Conservation (phyloP, 2,113 vertebrate genomes). For the Xiphorhynchus elegans region DNA sequence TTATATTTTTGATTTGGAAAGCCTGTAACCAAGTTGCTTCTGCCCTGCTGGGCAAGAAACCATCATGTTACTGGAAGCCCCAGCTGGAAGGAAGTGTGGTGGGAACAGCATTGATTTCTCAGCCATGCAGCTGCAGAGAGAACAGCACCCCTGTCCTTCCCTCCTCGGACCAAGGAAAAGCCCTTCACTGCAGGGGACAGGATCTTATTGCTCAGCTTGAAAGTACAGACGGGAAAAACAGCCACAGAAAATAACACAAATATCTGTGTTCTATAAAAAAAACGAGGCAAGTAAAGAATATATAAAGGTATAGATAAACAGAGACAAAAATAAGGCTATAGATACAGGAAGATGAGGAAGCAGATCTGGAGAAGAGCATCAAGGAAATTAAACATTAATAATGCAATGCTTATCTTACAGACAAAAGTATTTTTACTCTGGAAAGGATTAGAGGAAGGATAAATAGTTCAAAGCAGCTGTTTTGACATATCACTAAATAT, state of each 20-base stretch:
- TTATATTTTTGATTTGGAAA: neutral
- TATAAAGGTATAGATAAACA: neutral
- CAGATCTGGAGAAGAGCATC: neutral
- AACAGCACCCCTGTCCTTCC: neutral
- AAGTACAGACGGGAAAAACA: neutral
- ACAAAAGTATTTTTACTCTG: neutral
- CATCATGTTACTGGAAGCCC: neutral
- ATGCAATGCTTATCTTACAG: neutral
- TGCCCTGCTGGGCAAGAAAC: neutral
- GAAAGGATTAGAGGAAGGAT: neutral
- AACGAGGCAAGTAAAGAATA: neutral
- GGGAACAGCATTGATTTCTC: neutral
- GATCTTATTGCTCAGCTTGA: neutral
- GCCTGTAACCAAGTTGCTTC: neutral
- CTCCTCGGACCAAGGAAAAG: neutral
- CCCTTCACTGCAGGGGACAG: neutral
- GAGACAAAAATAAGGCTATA: neutral
- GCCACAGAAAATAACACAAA: neutral
- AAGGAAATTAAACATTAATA: conserved; percentile 16
- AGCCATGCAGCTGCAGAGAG: neutral
- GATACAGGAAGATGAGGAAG: neutral
- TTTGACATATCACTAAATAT: neutral
- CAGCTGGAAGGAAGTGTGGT: accelerated
- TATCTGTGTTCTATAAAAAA: neutral
- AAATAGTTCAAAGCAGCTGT: neutral